A percentile compares a stretch with the other conserved stretches of the same genome.
These are phyloP conservation scores for Cetonia aurata DNA, from an alignment of 2,888 invertebrate species.

Conservation along the genomic window DNA sequence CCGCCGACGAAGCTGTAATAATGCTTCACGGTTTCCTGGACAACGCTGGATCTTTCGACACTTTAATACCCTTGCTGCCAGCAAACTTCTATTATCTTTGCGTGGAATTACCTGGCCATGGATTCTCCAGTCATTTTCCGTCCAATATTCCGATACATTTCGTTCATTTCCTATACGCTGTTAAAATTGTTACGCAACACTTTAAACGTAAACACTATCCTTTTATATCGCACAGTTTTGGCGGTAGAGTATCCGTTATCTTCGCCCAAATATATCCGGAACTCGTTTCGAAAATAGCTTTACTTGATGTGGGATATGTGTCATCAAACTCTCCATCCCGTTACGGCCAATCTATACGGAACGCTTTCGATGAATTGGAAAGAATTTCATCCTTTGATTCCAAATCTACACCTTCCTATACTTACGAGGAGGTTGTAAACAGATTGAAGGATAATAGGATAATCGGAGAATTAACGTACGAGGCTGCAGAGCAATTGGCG, in stretches of 20 bases:
- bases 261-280: constrained; percentile 40
- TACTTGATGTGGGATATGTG: constrained; percentile 34
- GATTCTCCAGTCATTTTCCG: constrained; percentile 71
- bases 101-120: constrained; percentile 74
- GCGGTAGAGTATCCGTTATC: constrained; percentile 28
- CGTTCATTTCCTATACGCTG: constrained; percentile 65
- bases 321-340: constrained; percentile 35
- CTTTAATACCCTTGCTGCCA: constrained; percentile 71
- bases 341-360: constrained; percentile 45
- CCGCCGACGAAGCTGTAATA: constrained; percentile 69
- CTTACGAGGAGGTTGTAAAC: constrained; percentile 40
- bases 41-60: constrained; percentile 72
- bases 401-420: constrained; percentile 23
- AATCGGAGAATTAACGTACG: constrained; percentile 32
- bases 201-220: constrained; percentile 60
- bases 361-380: constrained; percentile 31
- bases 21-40: constrained; percentile 73
- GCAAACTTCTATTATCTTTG: constrained; percentile 65
- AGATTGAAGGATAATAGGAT: constrained; percentile 37
- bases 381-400: constrained; percentile 31
- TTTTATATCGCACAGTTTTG: constrained; percentile 61
- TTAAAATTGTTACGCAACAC: constrained; percentile 57
- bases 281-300: constrained; percentile 31
- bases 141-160: constrained; percentile 48
- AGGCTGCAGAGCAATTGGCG: constrained; percentile 34